phyloP scores from a whole-genome alignment of 2,888 invertebrate genomes.

The Falcaria lacertinaria region DNA sequence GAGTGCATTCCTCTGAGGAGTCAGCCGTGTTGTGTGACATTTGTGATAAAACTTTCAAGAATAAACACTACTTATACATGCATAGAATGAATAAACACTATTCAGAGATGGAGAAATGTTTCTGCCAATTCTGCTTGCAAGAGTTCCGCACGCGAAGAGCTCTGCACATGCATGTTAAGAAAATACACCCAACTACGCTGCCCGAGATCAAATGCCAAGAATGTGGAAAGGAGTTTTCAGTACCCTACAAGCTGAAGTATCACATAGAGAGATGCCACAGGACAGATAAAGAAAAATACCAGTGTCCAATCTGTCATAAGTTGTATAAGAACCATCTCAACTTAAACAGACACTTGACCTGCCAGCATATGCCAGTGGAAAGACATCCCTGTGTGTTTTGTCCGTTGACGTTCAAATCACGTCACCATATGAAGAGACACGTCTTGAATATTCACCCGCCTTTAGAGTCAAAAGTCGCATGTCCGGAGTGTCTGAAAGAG shows the following conservation, averaged over 20 bases:
- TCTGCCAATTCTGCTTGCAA: slow-evolving; percentile 66
- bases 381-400: slow-evolving; percentile 68
- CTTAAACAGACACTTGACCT: slow-evolving; percentile 57
- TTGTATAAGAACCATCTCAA: slow-evolving; percentile 61
- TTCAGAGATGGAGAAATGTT: slow-evolving; percentile 65
- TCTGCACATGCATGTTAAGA: slow-evolving; percentile 63
- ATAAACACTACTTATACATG: slow-evolving; percentile 73
- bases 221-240: slow-evolving; percentile 61
- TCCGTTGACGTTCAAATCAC: slow-evolving; percentile 66
- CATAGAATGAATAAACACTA: slow-evolving; percentile 73
- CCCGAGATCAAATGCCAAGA: slow-evolving; percentile 66
- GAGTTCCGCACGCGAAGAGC: slow-evolving; percentile 64
- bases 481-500: slow-evolving; percentile 66
- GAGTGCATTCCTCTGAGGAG: slow-evolving; percentile 66
- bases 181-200: slow-evolving; percentile 58
- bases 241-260: slow-evolving; percentile 63
- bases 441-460: slow-evolving; percentile 70
- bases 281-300: slow-evolving; percentile 53
- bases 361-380: slow-evolving; percentile 60
- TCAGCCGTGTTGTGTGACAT: slow-evolving; percentile 63
- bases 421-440: slow-evolving; percentile 70
- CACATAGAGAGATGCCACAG: slow-evolving; percentile 59
- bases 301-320: slow-evolving; percentile 62
- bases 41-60: slow-evolving; percentile 69
- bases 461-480: slow-evolving; percentile 65